A percentile compares a stretch with the other conserved stretches of the same genome.
phyloP scores from a whole-genome alignment of 2,888 invertebrate genomes.

The Hemistola chrysoprasaria region DNA sequence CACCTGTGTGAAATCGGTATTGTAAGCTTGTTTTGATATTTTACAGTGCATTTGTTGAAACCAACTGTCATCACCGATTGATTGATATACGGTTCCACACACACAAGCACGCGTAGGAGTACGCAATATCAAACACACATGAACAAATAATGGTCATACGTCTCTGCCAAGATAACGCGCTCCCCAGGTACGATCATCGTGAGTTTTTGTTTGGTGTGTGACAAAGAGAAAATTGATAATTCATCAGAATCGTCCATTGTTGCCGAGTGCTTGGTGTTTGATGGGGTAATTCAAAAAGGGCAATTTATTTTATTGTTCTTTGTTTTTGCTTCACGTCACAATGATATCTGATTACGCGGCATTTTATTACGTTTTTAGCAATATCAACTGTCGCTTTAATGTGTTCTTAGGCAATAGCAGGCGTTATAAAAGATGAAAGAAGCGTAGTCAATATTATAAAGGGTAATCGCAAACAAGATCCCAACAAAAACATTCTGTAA shows the following conservation, averaged over 20 bases:
- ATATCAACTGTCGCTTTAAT: constrained; percentile 32
- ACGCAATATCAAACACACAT: constrained; percentile 53
- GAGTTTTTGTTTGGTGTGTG: constrained; percentile 72
- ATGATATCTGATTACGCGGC: constrained; percentile 30
- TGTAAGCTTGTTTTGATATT: constrained; percentile 11
- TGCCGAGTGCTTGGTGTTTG: constrained; percentile 57
- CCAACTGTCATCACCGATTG: constrained; percentile 58
- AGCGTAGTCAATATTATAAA: constrained; percentile 16
- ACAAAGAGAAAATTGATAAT: constrained; percentile 77
- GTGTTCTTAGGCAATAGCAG: constrained; percentile 26
- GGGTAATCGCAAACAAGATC: too few relatives aligned
- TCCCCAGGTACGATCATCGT: constrained; percentile 66
- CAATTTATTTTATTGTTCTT: constrained; percentile 59
- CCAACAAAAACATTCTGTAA: too few relatives aligned
- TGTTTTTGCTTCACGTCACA: constrained; percentile 45
- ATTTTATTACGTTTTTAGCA: constrained; percentile 31
- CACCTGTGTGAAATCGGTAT: neutral
- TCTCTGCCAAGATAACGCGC: constrained; percentile 76
- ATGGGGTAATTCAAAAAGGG: constrained; percentile 59
- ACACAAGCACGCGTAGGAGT: constrained; percentile 39
- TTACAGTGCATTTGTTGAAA: constrained; percentile 47
- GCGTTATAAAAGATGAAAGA: constrained; percentile 24
- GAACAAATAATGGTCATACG: constrained; percentile 71
- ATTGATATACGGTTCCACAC: constrained; percentile 53
- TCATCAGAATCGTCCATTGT: constrained; percentile 66